phyloP scores from a whole-genome alignment of 2,888 invertebrate species.

The Linyphia triangularis region DNA sequence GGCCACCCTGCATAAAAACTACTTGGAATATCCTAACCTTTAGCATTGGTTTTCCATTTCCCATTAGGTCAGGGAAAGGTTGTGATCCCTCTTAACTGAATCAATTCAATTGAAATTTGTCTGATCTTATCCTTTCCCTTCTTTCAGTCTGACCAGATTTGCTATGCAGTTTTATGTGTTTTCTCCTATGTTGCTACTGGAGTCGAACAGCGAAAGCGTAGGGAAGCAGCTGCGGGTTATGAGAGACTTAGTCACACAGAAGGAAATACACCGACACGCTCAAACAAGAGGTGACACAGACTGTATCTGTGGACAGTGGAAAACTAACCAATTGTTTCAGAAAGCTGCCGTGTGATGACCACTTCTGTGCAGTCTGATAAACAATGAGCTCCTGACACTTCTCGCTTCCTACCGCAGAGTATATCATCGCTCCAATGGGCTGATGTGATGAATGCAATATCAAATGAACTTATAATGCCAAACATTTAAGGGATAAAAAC shows the following conservation, averaged over 20 bases:
- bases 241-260: constrained; percentile 62
- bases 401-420: constrained; percentile 19
- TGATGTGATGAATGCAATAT: constrained; percentile 45
- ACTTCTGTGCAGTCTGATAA: constrained; percentile 15
- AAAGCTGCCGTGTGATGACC: constrained; percentile 2
- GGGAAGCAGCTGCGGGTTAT: constrained; percentile 74
- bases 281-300: constrained; percentile 67
- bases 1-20: too few relatives aligned
- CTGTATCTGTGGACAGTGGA: constrained; percentile 15
- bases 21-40: too few relatives aligned
- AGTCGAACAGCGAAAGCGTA: constrained; percentile 77
- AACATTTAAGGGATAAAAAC: constrained; percentile 59
- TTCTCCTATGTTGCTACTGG: constrained; percentile 99
- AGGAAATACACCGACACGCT: constrained; percentile 66
- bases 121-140: not conserved
- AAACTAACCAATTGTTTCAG: constrained; percentile 1
- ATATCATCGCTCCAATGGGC: constrained; percentile 4
- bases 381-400: not conserved
- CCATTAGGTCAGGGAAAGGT: too few relatives aligned
- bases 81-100: not conserved
- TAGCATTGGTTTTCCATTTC: too few relatives aligned
- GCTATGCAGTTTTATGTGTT: constrained; percentile 99
- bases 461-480: constrained; percentile 52
- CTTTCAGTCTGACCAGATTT: constrained; percentile 97
- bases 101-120: not conserved